phyloP scores from a whole-genome alignment of 2,113 vertebrate species.

The Neogale vison region DNA sequence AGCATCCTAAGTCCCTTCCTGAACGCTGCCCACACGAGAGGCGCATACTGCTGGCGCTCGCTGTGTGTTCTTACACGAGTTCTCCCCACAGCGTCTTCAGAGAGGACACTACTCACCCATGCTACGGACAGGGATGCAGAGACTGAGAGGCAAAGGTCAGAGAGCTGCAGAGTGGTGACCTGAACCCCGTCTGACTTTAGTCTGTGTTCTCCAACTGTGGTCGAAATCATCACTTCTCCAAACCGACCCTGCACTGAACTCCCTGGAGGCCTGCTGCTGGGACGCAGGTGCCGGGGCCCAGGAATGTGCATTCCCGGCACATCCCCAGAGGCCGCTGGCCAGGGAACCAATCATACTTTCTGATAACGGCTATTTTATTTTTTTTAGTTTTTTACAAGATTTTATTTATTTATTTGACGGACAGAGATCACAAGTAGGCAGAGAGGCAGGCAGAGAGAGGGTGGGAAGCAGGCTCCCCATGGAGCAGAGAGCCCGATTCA shows the following conservation, averaged over 20 bases:
- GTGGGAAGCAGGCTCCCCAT: too few species aligned
- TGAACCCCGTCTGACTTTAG: background rate
- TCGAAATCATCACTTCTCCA: background rate
- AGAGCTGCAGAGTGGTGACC: fast-evolving
- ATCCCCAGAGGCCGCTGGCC: background rate
- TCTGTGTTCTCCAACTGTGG: background rate
- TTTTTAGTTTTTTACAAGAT: background rate
- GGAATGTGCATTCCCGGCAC: background rate
- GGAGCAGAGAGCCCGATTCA: too few species aligned
- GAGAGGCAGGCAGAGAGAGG: too few species aligned
- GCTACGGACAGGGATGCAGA: background rate
- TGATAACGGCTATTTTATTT: background rate
- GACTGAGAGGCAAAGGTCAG: background rate
- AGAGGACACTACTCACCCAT: background rate
- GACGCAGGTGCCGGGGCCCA: background rate
- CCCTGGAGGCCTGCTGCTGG: background rate
- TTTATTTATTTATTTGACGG: too few species aligned
- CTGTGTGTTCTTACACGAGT: fast-evolving
- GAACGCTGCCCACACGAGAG: background rate
- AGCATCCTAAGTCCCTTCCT: background rate
- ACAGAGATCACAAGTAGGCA: too few species aligned
- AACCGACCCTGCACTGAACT: background rate
- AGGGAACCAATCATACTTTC: background rate
- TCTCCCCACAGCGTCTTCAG: background rate
- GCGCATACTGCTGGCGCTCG: background rate